A percentile compares a stretch with the other conserved stretches of the same genome.
These are phyloP conservation scores for Chionis minor DNA, from an alignment of 2,113 vertebrate species.

Conservation along the genomic window DNA sequence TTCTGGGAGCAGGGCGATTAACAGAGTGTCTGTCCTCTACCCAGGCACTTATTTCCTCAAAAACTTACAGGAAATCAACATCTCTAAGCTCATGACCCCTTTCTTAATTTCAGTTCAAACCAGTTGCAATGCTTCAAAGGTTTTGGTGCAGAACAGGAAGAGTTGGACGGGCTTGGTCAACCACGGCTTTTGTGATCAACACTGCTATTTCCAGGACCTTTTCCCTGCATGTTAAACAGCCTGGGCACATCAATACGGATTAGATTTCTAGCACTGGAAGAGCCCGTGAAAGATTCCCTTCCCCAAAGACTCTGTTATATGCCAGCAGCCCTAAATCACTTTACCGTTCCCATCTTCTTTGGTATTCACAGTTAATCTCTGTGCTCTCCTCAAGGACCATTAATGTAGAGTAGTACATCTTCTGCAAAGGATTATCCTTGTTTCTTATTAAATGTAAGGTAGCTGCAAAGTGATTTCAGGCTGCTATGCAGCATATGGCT, in stretches of 20 bases:
- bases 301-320: not conserved
- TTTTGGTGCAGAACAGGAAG: not conserved
- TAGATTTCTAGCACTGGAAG: not conserved
- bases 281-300: not conserved
- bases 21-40: not conserved
- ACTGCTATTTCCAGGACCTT: not conserved
- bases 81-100: not conserved
- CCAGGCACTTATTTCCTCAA: not conserved
- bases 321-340: not conserved
- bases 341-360: not conserved
- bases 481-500: not conserved
- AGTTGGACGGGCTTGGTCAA: rapidly evolving
- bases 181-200: not conserved
- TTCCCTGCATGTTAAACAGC: not conserved
- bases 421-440: not conserved
- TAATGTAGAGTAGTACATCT: not conserved
- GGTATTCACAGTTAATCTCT: not conserved
- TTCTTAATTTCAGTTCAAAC: not conserved
- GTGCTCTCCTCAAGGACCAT: not conserved
- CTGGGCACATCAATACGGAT: not conserved
- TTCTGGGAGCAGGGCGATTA: not conserved
- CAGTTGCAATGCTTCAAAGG: not conserved
- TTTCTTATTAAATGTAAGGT: not conserved
- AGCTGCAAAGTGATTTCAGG: not conserved
- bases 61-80: not conserved